Evolutionary conservation across 2,113 vertebrate genomes (phyloP), one percentile per base, ranked within the genome.

Genomic region (Tenebrosternarchus preto): DNA sequence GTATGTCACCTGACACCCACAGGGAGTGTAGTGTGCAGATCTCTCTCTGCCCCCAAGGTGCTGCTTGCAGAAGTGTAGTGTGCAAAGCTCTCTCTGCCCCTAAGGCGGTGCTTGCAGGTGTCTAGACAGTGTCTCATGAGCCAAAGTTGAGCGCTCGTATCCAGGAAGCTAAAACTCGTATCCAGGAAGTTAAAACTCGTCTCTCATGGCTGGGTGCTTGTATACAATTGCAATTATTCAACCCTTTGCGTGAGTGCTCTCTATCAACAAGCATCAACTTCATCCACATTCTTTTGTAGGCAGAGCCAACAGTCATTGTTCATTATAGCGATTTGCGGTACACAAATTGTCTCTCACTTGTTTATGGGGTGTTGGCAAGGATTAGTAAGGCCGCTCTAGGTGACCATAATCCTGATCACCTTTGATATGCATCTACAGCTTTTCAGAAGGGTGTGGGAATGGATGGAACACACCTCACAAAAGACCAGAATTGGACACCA

Each of bases 1-100:
- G 16, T 76, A 53, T 29, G 27, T 76, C 74, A 66, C 25, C 60
- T 66, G 39, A 76, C 73, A 76, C 36, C 59, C 59, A 64, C 7
- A 57, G 59, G 60, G 70, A 80, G n/a, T 50, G 17, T 64, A 25
- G 3, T 61, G 39, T 76, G 39, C 59, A 46, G 36, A 66, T 60
- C 43, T 17, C 12, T 76, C 46, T 50, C 50, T n/a, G n/a, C n/a
- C 60, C 43, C 39, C 29, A 19, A 64, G 20, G 39, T 1, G 7
- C 33, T 50, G n/a, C n/a, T n/a, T n/a, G n/a, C n/a, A n/a, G n/a
- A n/a, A n/a, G n/a, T n/a, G n/a, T n/a, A n/a, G n/a, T n/a, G n/a
- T n/a, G n/a, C n/a, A n/a, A n/a, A n/a, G n/a, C n/a, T n/a, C n/a
- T n/a, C n/a, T n/a, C 33, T 50, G 17, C 63, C 59, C 43, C 36